Conservation (phyloP, 1,140 invertebrate genomes). For the Procambarus clarkii region DNA sequence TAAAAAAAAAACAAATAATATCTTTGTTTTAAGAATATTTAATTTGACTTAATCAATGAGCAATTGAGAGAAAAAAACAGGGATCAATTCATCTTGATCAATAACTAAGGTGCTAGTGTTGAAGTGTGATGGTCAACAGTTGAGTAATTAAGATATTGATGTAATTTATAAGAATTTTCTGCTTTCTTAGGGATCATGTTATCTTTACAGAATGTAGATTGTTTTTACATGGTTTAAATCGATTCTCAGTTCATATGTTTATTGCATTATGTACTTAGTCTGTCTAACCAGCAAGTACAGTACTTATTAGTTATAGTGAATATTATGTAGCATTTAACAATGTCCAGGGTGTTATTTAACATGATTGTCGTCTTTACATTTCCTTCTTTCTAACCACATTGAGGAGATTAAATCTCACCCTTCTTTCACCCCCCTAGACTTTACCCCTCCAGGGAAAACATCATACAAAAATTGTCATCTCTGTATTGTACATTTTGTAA, state of each 20-base stretch:
- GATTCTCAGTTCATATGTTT: constrained; percentile 4
- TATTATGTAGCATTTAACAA: not conserved
- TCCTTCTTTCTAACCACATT: not conserved
- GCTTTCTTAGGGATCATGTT: constrained; percentile 12
- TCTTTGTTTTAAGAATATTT: too few relatives aligned
- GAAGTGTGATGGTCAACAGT: not conserved
- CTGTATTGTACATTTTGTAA: constrained; percentile 53
- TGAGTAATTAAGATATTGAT: constrained; percentile 16
- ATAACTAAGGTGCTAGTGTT: not conserved
- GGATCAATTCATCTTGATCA: not conserved
- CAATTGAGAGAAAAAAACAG: not conserved
- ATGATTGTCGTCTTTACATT: not conserved
- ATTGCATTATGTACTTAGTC: not conserved
- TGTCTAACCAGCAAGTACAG: constrained; percentile 9
- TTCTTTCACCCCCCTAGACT: not conserved
- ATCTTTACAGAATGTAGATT: constrained; percentile 17
- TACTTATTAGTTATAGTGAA: constrained; percentile 26
- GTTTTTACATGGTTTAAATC: constrained; percentile 8
- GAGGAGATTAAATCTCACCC: not conserved
- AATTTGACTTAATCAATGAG: too few relatives aligned
- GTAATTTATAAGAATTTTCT: not conserved
- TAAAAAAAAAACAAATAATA: too few relatives aligned
- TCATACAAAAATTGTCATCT: constrained; percentile 20
- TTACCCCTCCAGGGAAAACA: not conserved
- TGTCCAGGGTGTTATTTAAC: not conserved